Conservation (phyloP, 2,888 invertebrate genomes). For the Diaphora mendica region DNA sequence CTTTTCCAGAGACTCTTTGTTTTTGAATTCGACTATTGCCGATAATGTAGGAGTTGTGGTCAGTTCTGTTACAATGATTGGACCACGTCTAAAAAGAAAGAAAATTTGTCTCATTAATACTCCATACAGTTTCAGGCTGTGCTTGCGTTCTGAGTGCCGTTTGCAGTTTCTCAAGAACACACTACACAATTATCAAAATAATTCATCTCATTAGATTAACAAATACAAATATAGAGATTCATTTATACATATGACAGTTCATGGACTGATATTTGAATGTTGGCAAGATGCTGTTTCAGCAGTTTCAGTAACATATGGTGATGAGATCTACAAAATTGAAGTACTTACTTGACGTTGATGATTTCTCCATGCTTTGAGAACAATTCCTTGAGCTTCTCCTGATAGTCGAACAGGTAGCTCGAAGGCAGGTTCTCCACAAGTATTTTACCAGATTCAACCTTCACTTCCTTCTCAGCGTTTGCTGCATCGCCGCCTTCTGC, state of each 20-base stretch:
- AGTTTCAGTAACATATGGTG: conserved; percentile 21
- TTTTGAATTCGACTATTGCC: conserved; percentile 87
- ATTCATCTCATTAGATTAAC: conserved; percentile 42
- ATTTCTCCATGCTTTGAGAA: conserved; percentile 83
- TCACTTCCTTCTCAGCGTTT: conserved; percentile 73
- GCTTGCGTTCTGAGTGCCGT: conserved; percentile 65
- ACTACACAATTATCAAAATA: conserved; percentile 44
- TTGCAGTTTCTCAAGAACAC: conserved; percentile 68
- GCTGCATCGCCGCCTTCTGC: conserved; percentile 62
- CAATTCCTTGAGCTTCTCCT: conserved; percentile 82
- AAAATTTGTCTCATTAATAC: conserved; percentile 83
- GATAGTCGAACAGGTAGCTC: conserved; percentile 81
- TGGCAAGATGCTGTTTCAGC: conserved; percentile 60
- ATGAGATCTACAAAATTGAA: neutral
- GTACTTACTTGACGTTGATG: conserved; percentile 76
- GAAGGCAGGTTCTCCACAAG: conserved; percentile 81
- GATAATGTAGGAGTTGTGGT: conserved; percentile 86
- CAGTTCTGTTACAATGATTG: conserved; percentile 86
- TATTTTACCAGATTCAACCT: conserved; percentile 83
- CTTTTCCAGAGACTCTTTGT: conserved; percentile 86
- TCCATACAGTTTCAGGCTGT: conserved; percentile 64
- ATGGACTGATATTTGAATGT: conserved; percentile 85
- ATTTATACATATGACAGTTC: conserved; percentile 48
- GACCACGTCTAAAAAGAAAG: conserved; percentile 87
- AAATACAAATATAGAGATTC: conserved; percentile 54